Evolutionary conservation across 2,797 vertebrate genomes (phyloP).

Genomic region (Rhyacichthys aspro): DNA sequence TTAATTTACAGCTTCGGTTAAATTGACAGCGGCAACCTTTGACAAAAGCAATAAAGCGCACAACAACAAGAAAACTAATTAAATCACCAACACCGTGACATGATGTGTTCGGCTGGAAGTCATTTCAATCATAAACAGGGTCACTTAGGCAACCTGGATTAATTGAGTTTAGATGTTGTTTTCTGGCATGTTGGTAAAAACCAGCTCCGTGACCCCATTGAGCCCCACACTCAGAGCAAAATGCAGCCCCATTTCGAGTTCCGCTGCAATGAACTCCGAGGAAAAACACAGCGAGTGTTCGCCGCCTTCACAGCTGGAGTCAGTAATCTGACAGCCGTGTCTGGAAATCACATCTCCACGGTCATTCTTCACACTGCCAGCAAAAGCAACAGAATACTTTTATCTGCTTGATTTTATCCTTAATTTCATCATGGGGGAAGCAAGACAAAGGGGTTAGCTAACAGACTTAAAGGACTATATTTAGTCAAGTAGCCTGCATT

Average conservation of each 20-base stretch:
- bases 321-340: slow-evolving; percentile 71
- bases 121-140: slow-evolving; percentile 65
- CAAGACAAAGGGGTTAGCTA: slow-evolving; percentile 53
- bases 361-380: slow-evolving; percentile 62
- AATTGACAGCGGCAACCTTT: slow-evolving; percentile 48
- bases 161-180: slow-evolving; percentile 49
- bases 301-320: slow-evolving; percentile 55
- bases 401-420: slow-evolving; percentile 58
- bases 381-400: slow-evolving; percentile 38
- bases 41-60: slow-evolving; percentile 38
- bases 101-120: slow-evolving; percentile 38
- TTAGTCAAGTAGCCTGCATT: slow-evolving; percentile 58
- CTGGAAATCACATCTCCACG: slow-evolving; percentile 73
- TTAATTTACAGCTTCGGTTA: slow-evolving; percentile 49
- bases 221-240: slow-evolving; percentile 41
- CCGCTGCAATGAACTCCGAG: slow-evolving; percentile 20
- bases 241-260: slow-evolving; percentile 28
- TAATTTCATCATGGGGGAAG: slow-evolving; percentile 62
- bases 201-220: slow-evolving; percentile 11
- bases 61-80: slow-evolving; percentile 51
- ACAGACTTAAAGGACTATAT: slow-evolving; percentile 59
- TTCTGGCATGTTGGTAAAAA: background rate
- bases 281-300: slow-evolving; percentile 32
- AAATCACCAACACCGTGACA: slow-evolving; percentile 39
- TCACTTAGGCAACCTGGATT: slow-evolving; percentile 65